Conservation (phyloP, 1,140 invertebrate species). For the Drosophila sucinea region DNA sequence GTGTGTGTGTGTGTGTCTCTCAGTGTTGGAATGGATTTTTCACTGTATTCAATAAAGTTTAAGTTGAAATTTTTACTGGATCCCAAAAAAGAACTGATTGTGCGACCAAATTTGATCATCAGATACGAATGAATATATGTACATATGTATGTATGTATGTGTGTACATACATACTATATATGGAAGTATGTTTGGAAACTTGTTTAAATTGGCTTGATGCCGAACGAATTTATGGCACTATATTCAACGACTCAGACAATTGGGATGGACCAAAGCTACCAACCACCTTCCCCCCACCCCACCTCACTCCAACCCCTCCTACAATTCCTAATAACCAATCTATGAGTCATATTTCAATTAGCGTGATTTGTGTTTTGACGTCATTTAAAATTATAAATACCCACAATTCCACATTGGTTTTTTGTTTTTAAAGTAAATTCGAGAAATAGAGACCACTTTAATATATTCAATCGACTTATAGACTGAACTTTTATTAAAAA, state of each 20-base stretch:
- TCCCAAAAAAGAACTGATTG: constrained; percentile 8
- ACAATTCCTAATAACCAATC: too few relatives aligned
- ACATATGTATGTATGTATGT: not conserved
- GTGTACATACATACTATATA: constrained; percentile 21
- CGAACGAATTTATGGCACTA: constrained; percentile 18
- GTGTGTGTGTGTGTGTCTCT: constrained; percentile 20
- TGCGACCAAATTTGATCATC: constrained; percentile 17
- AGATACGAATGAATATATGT: constrained; percentile 32
- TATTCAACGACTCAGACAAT: too few relatives aligned
- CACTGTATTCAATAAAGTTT: constrained; percentile 19
- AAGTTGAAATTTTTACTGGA: not conserved
- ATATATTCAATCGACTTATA: not conserved
- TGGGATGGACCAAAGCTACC: too few relatives aligned
- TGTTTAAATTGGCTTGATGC: constrained; percentile 61
- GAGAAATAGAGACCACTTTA: too few relatives aligned
- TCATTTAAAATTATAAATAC: too few relatives aligned
- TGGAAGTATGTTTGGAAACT: constrained; percentile 58
- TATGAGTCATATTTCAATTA: too few relatives aligned
- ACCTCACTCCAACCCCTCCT: too few relatives aligned
- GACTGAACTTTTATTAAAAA: not conserved
- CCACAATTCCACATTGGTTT: not conserved
- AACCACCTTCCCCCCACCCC: too few relatives aligned
- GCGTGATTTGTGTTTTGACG: too few relatives aligned
- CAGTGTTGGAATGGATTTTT: constrained; percentile 46
- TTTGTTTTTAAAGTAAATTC: constrained; percentile 30